These are phyloP conservation scores for Malthinus seriepunctatus DNA, from an alignment of 2,888 invertebrate genomes.

Conservation along the genomic window DNA sequence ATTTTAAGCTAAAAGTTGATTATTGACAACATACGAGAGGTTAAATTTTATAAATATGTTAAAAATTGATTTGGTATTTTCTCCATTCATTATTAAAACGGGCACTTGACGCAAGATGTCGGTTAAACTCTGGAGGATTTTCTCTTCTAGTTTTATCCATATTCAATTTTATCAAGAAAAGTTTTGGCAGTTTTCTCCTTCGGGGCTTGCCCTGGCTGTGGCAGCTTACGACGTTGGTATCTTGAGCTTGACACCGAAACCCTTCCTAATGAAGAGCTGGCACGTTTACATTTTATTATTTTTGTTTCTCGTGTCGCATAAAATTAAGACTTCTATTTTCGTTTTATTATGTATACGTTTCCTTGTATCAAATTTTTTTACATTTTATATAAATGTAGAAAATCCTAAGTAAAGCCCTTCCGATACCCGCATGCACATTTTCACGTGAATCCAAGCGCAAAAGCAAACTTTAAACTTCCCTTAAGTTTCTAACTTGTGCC, in stretches of 20 bases:
- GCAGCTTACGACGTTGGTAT: slow-evolving; percentile 31
- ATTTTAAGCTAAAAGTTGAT: not conserved
- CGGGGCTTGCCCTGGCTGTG: slow-evolving; percentile 37
- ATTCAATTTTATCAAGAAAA: slow-evolving; percentile 51
- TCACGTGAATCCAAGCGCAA: slow-evolving; percentile 54
- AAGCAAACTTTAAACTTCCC: slow-evolving; percentile 52
- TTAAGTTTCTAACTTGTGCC: slow-evolving; percentile 36
- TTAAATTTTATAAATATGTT: not conserved
- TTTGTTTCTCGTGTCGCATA: not conserved
- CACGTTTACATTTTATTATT: slow-evolving; percentile 1
- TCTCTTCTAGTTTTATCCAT: slow-evolving; percentile 51
- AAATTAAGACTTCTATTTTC: not conserved
- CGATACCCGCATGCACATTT: slow-evolving; percentile 47
- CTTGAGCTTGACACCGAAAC: slow-evolving; percentile 26
- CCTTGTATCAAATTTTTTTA: slow-evolving; percentile 17
- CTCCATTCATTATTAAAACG: slow-evolving; percentile 39
- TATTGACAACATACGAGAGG: not conserved
- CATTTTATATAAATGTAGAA: not conserved
- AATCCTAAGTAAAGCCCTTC: slow-evolving; percentile 24
- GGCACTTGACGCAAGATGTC: slow-evolving; percentile 40
- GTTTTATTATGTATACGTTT: not conserved
- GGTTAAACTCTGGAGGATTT: slow-evolving; percentile 43
- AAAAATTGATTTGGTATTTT: slow-evolving; percentile 19
- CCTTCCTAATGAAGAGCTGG: slow-evolving; percentile 2
- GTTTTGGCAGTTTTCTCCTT: slow-evolving; percentile 47